Evolutionary conservation across 2,797 vertebrate genomes (phyloP), one percentile per base, ranked within the genome.

Genomic region (Heteromormyrus szaboi): DNA sequence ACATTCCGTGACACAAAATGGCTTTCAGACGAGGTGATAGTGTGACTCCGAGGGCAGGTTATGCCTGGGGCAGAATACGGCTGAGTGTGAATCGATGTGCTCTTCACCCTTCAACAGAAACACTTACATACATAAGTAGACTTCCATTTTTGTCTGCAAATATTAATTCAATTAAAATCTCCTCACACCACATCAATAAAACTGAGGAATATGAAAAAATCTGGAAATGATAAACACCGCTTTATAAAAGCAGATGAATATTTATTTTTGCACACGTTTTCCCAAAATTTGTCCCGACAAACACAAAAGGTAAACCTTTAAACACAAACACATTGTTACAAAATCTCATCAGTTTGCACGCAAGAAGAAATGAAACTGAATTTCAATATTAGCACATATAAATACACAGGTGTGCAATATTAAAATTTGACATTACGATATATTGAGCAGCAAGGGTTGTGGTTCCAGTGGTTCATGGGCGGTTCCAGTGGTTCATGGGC

Each of bases 51-150:
- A 53, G 54, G 85, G 51, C 51, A 56, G 29, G 37, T 12, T 93
- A 93, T 93, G 93, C 94, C 89, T 89, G 19, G 90, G 94, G 94
- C 93, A 93, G 89, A 92, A 94, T 93, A 94, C 91, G 91, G 94
- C 93, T 93, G 89, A 50, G 53, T 84, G 76, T 87, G 54, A 54
- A 83, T 84, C 84, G 56, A 86, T 94, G 94, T 95, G 93, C 93
- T 93, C 92, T 91, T 93, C 89, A 84, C 81, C 81, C 22, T 14
- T 85, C 44, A 90, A 92, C 93, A 81, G 11, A 81, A 81, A 46
- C 76, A 81, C 87, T 87, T 1, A 79, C 88, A 91, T 46, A 46
- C 37, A 46, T 46, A 81, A 81, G 41, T 81, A 81, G 41, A 46
- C 41, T 44, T 81, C 19, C 19, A 46, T 81, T 81, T 81, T 72